Evolutionary conservation across 2,888 invertebrate genomes (phyloP).

Genomic region (Dichetophora obliterata): DNA sequence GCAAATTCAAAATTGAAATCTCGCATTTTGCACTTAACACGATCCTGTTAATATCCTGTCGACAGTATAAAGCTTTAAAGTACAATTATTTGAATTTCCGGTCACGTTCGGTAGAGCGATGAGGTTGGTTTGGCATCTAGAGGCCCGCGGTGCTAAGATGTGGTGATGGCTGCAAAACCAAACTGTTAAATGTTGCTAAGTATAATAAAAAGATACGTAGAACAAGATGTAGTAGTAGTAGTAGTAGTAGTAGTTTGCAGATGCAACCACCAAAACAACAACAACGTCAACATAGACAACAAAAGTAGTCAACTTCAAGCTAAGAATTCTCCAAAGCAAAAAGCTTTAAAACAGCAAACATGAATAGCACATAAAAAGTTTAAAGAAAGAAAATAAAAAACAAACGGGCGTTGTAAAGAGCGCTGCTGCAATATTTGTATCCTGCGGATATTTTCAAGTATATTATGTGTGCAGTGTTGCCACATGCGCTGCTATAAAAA

Average conservation of each 20-base stretch:
- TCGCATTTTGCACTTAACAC: slow-evolving; percentile 19
- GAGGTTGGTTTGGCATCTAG: not conserved
- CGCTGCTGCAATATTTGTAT: slow-evolving; percentile 29
- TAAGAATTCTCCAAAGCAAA: too few species aligned
- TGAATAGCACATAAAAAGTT: not conserved
- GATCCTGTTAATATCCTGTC: slow-evolving; percentile 30
- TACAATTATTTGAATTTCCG: slow-evolving; percentile 32
- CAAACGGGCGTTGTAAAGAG: not conserved
- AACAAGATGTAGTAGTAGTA: too few species aligned
- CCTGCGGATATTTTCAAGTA: slow-evolving; percentile 12
- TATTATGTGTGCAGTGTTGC: not conserved
- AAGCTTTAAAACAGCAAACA: not conserved
- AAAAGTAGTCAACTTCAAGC: not conserved
- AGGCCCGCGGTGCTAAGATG: not conserved
- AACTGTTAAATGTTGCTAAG: not conserved
- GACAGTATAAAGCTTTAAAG: slow-evolving; percentile 12
- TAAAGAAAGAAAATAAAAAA: not conserved
- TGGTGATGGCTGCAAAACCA: not conserved
- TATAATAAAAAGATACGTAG: not conserved
- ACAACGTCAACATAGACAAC: not conserved
- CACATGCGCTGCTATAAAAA: slow-evolving; percentile 1
- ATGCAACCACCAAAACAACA: not conserved
- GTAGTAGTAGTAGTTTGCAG: not conserved
- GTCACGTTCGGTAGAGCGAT: not conserved
- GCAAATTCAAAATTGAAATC: not conserved